Conservation (phyloP, 2,888 invertebrate species). For the Philhelius pedissequus region DNA sequence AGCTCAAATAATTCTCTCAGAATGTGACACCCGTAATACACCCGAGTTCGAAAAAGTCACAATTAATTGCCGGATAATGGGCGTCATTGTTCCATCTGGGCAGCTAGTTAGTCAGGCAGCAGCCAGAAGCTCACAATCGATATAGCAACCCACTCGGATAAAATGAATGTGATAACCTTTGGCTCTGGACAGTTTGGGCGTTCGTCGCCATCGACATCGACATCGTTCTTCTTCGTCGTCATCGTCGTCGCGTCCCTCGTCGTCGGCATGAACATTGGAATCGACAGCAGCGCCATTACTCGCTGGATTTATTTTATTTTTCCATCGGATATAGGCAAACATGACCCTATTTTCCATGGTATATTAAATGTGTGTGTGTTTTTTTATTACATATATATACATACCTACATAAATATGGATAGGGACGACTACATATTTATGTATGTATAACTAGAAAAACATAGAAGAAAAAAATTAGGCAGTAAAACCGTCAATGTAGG, state of each 20-base stretch:
- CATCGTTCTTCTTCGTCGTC: not conserved
- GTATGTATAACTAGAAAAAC: not conserved
- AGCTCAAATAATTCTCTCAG: not conserved
- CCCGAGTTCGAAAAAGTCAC: constrained; percentile 16
- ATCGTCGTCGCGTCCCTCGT: not conserved
- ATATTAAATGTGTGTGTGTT: not conserved
- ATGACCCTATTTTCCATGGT: constrained; percentile 38
- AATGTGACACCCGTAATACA: constrained; percentile 15
- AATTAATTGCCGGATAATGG: constrained; percentile 60
- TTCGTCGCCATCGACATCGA: not conserved
- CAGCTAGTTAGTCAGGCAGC: not conserved
- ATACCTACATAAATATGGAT: too few relatives aligned
- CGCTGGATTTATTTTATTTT: constrained; percentile 54
- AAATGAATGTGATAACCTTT: constrained; percentile 51
- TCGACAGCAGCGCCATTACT: constrained; percentile 12
- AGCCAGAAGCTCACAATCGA: constrained; percentile 29
- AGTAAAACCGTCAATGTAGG: constrained; percentile 15
- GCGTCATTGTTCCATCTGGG: constrained; percentile 42
- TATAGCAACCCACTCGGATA: constrained; percentile 20
- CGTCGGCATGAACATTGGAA: not conserved
- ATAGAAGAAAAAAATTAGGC: constrained; percentile 2
- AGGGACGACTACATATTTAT: not conserved
- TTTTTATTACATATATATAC: too few relatives aligned
- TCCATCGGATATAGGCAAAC: constrained; percentile 47
- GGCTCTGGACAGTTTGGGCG: not conserved